Evolutionary conservation across 1,140 invertebrate species (phyloP).

Genomic region (Eciton burchellii): DNA sequence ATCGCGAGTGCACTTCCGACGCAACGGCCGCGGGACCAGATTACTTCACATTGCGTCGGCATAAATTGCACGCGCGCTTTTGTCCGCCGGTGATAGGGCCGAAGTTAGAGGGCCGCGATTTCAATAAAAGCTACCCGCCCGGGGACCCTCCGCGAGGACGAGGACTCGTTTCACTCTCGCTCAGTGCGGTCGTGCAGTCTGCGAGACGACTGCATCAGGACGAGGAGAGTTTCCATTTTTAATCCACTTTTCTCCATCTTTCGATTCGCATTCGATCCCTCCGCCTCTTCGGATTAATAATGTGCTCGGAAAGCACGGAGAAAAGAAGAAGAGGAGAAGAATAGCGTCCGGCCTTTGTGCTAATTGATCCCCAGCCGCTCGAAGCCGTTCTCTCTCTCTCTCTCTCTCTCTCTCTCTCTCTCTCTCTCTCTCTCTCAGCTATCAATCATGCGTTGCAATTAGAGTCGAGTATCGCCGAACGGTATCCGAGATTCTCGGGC

Average conservation of each 20-base stretch:
- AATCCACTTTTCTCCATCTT: not conserved
- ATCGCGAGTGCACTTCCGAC: not conserved
- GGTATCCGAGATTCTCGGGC: conserved; percentile 10
- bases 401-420: not conserved
- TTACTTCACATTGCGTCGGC: conserved; percentile 19
- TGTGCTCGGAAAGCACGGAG: not conserved
- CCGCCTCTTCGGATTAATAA: too few relatives aligned
- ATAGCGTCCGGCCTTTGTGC: not conserved
- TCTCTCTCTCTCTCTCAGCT: conserved; percentile 2
- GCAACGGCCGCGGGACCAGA: not conserved
- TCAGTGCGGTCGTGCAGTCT: not conserved
- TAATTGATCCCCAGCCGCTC: not conserved
- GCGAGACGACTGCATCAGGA: not conserved
- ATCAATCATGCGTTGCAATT: conserved; percentile 32
- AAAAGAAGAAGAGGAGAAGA: not conserved
- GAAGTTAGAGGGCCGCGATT: not conserved
- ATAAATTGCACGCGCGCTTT: conserved; percentile 22
- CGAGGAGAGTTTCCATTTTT: not conserved
- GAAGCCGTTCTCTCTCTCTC: not conserved
- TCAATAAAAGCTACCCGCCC: not conserved
- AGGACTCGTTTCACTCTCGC: not conserved
- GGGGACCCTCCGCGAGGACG: not conserved
- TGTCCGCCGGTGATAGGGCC: not conserved
- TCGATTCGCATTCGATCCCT: not conserved
- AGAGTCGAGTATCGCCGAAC: conserved; percentile 31